Percentiles rank a stretch among this genome's conserved stretches.
Evolutionary conservation across 2,888 invertebrate species (phyloP).

Genomic region (Baccha elongata): DNA sequence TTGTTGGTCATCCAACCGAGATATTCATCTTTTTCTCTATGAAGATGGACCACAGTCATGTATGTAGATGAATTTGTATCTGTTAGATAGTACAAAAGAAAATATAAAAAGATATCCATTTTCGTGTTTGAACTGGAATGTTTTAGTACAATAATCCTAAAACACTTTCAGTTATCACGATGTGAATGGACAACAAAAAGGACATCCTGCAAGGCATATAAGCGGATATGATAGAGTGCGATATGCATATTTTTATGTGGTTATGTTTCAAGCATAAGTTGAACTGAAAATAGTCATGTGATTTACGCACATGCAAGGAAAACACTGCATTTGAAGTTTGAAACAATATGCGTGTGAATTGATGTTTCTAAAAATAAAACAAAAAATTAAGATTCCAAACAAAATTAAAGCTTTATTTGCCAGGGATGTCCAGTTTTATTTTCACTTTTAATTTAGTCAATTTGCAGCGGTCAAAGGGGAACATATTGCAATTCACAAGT

Average conservation of each 20-base stretch:
- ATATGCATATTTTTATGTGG: constrained; percentile 27
- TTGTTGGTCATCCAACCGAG: constrained; percentile 25
- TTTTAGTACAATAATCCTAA: constrained; percentile 50
- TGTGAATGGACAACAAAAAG: constrained; percentile 52
- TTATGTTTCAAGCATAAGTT: no score
- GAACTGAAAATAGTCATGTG: no score
- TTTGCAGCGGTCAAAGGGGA: no score
- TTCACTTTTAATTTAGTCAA: no score
- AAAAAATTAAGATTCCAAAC: no score
- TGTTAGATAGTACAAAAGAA: not conserved
- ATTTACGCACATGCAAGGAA: no score
- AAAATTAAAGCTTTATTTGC: no score
- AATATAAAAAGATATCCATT: constrained; percentile 9
- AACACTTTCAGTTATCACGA: constrained; percentile 53
- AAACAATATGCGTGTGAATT: no score
- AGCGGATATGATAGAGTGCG: constrained; percentile 33
- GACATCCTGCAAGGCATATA: constrained; percentile 38
- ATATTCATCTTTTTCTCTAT: constrained; percentile 32
- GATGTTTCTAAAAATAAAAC: no score
- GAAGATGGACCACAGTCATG: constrained; percentile 10
- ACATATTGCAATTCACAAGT: no score
- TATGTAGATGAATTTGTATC: not conserved
- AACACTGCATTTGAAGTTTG: no score
- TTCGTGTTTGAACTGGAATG: constrained; percentile 22
- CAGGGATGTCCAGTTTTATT: no score